These are phyloP conservation scores for Pygoscelis antarcticus DNA, from an alignment of 2,113 vertebrate genomes.

Conservation along the genomic window DNA sequence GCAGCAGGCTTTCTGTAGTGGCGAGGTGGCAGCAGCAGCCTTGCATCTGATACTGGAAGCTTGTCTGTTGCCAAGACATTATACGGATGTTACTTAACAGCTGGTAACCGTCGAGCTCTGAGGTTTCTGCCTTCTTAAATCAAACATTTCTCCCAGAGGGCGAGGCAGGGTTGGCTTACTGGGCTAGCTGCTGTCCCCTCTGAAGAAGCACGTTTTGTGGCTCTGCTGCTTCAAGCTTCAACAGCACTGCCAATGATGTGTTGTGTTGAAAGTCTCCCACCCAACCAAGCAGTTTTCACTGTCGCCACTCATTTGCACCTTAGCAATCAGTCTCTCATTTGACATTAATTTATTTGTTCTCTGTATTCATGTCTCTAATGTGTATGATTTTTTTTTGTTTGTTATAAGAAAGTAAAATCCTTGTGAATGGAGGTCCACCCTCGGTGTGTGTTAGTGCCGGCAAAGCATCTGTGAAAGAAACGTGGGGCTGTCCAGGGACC, in stretches of 20 bases:
- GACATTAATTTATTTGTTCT: slow-evolving; percentile 73
- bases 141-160: not conserved
- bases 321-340: slow-evolving; percentile 29
- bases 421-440: not conserved
- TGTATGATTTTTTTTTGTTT: slow-evolving; percentile 22
- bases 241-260: not conserved
- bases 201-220: not conserved
- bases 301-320: not conserved
- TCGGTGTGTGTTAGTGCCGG: not conserved
- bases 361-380: slow-evolving; percentile 21
- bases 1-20: not conserved
- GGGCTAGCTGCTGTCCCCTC: not conserved
- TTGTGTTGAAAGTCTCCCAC: not conserved
- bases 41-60: not conserved
- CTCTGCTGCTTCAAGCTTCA: slow-evolving; percentile 2
- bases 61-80: not conserved
- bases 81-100: not conserved
- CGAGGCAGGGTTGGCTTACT: not conserved
- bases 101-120: not conserved
- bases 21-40: not conserved
- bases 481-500: not conserved
- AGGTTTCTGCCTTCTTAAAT: not conserved
- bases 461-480: not conserved
- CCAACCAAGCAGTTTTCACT: not conserved
- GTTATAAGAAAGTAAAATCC: slow-evolving; percentile 59